Base-by-base conservation (phyloP, 1,140 invertebrate genomes). In the Drosophila sturtevanti region DNA sequence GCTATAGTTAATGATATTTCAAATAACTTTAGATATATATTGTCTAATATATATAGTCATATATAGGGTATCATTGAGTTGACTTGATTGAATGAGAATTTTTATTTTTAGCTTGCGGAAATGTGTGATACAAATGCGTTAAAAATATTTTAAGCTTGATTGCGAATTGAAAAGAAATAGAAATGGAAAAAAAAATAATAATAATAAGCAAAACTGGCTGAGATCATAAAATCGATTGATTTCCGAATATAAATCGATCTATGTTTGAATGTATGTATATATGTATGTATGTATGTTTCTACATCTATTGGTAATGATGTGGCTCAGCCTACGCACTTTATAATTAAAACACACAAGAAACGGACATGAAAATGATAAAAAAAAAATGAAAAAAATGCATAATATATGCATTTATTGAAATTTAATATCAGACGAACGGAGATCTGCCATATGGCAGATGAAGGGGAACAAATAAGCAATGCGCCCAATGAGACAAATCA, bases 161-260 rank as follows among this genome's bases (percentile, higher is more conserved):
- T 48, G 41, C 41, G 41, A 48, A 48, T 48, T 11, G 10, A 48
- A n/a, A 48, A 48, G 9, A 16, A 44, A 14, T 21, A 48, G 41
- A 18, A 31, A 6, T 31, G 7, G 27, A 31, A 7, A 31, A 31
- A 0, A 31, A 31, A 31, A 31, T 1, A 31, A 31, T 6, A 31
- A 31, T 31, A 16, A 7, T 16, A 14, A 48, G 16, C 41, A 48
- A 24, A 6, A n/a, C n/a, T 31, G 27, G 16, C 41, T 48, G 41
- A 48, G 41, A 48, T 48, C 41, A 48, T 48, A 48, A 48, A 21
- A 48, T 48, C 41, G 18, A 48, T 48, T 14, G 38, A 41, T 14
- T 14, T 12, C 37, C n/a, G 6, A 44, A 44, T 44, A 44, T 9
- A 9, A 11, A 48, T 21, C 11, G 41, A 21, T 48, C 41, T 48